Conservation (phyloP, 92 coral and sea anemone species). For the Umimayanthus chanpuru region DNA sequence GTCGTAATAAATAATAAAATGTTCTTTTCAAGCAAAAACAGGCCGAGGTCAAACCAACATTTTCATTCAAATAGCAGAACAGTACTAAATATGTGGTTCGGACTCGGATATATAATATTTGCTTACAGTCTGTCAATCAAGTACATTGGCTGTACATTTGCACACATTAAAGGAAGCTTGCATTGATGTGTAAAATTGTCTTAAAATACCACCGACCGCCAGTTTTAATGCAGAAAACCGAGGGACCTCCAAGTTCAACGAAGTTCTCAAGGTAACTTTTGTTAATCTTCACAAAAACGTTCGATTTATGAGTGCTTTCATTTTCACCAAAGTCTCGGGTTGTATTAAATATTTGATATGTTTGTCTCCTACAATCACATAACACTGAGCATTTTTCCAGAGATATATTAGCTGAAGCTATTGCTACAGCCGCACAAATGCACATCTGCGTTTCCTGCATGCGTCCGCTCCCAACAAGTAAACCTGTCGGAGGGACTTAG, state of each 20-base stretch:
- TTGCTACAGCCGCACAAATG: neutral
- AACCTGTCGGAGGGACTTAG: neutral
- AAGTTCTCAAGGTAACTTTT: neutral
- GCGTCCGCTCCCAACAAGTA: too few species aligned
- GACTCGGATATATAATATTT: neutral
- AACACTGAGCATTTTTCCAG: neutral
- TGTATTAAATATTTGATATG: neutral
- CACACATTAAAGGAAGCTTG: neutral
- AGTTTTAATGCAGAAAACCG: neutral
- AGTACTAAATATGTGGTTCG: neutral
- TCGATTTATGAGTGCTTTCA: neutral
- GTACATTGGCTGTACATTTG: neutral
- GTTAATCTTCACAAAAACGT: neutral
- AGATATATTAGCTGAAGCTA: too few species aligned
- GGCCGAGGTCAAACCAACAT: conserved; percentile 1
- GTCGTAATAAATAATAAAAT: neutral
- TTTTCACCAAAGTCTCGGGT: neutral
- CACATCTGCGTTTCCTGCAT: too few species aligned
- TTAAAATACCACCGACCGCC: neutral
- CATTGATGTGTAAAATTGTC: neutral
- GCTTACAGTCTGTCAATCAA: conserved; percentile 4
- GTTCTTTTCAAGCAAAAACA: neutral
- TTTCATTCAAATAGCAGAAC: neutral
- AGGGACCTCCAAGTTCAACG: neutral
- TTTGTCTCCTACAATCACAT: neutral